A percentile compares a stretch with the other conserved stretches of the same genome.
Evolutionary conservation across 2,113 vertebrate species (phyloP).

Genomic region (Odobenus rosmarus): DNA sequence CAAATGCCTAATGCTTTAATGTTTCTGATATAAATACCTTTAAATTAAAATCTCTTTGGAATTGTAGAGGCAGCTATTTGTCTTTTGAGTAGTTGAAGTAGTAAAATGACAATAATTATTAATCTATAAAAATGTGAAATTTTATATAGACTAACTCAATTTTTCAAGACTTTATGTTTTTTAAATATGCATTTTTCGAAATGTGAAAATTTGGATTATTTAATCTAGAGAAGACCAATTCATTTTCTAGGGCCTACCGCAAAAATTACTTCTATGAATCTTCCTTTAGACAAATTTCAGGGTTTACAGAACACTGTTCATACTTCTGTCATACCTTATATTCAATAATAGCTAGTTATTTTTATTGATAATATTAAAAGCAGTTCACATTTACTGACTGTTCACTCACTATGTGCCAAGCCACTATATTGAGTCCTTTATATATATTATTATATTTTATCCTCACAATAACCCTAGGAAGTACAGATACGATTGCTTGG

Average conservation of each 20-base stretch:
- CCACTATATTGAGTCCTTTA: neutral
- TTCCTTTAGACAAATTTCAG: neutral
- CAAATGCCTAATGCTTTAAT: conserved; percentile 24
- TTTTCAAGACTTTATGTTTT: neutral
- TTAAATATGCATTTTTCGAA: neutral
- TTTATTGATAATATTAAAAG: neutral
- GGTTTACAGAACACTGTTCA: neutral
- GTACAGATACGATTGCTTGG: neutral
- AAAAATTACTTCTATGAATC: neutral
- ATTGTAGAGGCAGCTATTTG: neutral
- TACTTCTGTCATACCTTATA: neutral
- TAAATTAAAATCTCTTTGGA: conserved; percentile 38
- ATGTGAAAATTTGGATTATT: neutral
- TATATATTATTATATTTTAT: neutral
- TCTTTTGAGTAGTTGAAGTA: conserved; percentile 41
- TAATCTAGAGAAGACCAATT: neutral
- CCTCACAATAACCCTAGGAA: neutral
- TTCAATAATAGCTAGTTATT: neutral
- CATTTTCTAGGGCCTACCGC: neutral
- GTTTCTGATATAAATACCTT: conserved; percentile 26
- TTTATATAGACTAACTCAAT: neutral
- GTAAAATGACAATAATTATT: neutral
- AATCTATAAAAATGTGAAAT: conserved; percentile 4
- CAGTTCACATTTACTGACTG: neutral
- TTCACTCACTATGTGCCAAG: neutral